Base-by-base conservation (phyloP, 2,888 invertebrate species). In the Phengaris alcon region DNA sequence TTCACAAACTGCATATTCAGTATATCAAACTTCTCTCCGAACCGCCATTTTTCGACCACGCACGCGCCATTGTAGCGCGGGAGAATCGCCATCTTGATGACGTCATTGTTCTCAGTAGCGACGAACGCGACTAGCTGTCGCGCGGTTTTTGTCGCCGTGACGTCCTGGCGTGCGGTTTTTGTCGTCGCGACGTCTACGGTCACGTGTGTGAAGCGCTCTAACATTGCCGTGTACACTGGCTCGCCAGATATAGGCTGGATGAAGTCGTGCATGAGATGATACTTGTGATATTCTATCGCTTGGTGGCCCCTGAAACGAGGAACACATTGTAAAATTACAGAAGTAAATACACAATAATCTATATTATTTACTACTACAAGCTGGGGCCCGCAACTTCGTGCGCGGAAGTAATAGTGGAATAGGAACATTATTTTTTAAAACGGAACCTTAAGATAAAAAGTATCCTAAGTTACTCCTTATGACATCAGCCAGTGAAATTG, bases 211-310 rank as follows among this genome's bases (percentile, higher is more conserved):
- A 97, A 96, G 5, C 96, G 90, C 82, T 97, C 97, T 75, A 96
- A 91, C 48, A 95, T 95, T 0, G 95, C 93, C 46, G 95, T 94
- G 84, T 96, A 96, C 0, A 98, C 89, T 0, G 98, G 98, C 74
- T 92, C 91, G 0, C 94, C 88, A 0, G 95, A 95, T 48, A 95
- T 94, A 0, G 98, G 96, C 82, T 97, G 97, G 0, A 98, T 96
- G 0, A 98, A 96, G 75, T 95, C 94, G 85, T 98, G 97, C 98
- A 98, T 98, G 75, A 98, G 90, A 82, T 98, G 97, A 86, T 97
- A 98, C 78, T 95, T 94, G 13, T 95, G 95, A 77, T 95, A 95
- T 82, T 96, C 96, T 75, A 95, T 88, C 70, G 95, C 86, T 82
- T 94, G 93, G 75, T 93, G 93, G 0, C 86, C 81, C 77, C 93